These are phyloP conservation scores for Hestina assimilis DNA, from an alignment of 1,140 invertebrate genomes.

Conservation along the genomic window DNA sequence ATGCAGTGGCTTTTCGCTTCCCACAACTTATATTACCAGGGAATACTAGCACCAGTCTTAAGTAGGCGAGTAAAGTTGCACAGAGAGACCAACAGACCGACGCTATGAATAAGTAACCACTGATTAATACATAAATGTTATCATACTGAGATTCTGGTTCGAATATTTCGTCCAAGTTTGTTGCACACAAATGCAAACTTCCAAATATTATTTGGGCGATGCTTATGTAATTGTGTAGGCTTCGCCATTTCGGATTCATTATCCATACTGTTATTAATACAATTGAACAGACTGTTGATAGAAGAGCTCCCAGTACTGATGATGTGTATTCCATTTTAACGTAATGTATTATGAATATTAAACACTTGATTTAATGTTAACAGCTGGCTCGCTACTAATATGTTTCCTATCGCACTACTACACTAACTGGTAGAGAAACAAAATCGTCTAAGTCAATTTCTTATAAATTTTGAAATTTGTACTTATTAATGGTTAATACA, in stretches of 20 bases:
- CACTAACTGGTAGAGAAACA: too few relatives aligned
- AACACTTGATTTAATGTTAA: too few relatives aligned
- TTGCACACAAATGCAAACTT: slow-evolving; percentile 8
- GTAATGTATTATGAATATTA: not conserved
- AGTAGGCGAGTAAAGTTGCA: slow-evolving; percentile 15
- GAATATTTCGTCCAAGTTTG: not conserved
- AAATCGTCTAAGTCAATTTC: too few relatives aligned
- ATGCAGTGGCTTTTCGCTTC: slow-evolving; percentile 14
- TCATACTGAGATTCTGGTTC: not conserved
- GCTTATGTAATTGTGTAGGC: slow-evolving; percentile 21
- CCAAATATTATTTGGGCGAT: slow-evolving; percentile 21
- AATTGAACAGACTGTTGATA: slow-evolving; percentile 20
- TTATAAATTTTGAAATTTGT: too few relatives aligned
- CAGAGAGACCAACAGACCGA: slow-evolving; percentile 15
- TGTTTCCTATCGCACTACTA: too few relatives aligned
- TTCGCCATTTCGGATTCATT: slow-evolving; percentile 16
- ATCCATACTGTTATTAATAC: slow-evolving; percentile 13
- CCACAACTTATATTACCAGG: slow-evolving; percentile 24
- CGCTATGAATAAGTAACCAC: not conserved
- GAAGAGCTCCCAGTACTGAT: not conserved
- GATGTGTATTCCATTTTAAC: not conserved
- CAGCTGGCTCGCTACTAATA: too few relatives aligned
- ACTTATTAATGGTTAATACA: too few relatives aligned
- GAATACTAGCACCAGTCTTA: slow-evolving; percentile 17
- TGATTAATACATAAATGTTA: not conserved